These are phyloP conservation scores for Cydia fagiglandana DNA, from an alignment of 1,140 invertebrate species.

Conservation along the genomic window DNA sequence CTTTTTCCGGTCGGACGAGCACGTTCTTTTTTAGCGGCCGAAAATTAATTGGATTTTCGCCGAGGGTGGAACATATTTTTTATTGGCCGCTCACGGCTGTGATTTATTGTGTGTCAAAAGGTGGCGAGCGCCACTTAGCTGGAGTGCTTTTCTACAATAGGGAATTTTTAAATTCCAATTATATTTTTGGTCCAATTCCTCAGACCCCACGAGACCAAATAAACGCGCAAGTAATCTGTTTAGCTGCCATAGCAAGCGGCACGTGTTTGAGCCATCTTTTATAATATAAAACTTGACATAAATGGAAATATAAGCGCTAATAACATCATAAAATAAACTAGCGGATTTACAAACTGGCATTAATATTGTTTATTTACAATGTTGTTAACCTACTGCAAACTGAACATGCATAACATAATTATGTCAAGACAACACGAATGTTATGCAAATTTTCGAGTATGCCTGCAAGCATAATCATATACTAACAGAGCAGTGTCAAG, in stretches of 20 bases:
- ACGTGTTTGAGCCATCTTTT: background rate
- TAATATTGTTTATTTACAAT: background rate
- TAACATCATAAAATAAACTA: background rate
- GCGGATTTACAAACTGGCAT: background rate
- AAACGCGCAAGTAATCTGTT: conserved; percentile 17
- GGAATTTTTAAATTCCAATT: conserved; percentile 51
- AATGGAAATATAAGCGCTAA: background rate
- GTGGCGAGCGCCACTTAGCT: conserved; percentile 75
- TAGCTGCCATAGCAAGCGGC: background rate
- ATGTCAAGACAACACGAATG: conserved; percentile 5
- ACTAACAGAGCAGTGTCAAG: background rate
- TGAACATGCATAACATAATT: background rate
- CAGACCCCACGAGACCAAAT: conserved; percentile 33
- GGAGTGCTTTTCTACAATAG: conserved; percentile 63
- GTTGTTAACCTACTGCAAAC: background rate
- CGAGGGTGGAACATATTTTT: conserved; percentile 78
- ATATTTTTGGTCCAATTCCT: conserved; percentile 32
- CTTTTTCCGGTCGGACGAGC: conserved; percentile 64
- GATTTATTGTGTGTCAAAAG: conserved; percentile 78
- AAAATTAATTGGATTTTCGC: conserved; percentile 79
- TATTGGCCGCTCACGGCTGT: conserved; percentile 74
- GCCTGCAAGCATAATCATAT: conserved; percentile 1
- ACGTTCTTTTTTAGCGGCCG: conserved; percentile 73
- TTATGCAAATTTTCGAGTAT: background rate
- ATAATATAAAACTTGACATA: background rate